Evolutionary conservation across 2,113 vertebrate genomes (phyloP).

Genomic region (Lontra canadensis): DNA sequence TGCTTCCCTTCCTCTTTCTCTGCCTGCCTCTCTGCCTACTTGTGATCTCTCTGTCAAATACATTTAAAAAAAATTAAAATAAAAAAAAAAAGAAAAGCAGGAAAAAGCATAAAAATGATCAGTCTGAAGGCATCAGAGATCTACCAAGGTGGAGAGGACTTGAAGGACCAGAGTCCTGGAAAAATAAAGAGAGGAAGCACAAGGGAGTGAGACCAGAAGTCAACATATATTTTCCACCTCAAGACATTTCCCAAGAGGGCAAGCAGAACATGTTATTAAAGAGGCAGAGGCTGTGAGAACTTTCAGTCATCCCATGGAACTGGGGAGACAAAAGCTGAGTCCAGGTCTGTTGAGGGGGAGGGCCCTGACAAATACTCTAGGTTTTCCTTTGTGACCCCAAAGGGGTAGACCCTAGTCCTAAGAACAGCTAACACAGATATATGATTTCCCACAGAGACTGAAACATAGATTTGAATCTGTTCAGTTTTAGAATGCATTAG

Average conservation of each 20-base stretch:
- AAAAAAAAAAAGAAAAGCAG: neutral
- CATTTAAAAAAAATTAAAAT: too few relatives aligned
- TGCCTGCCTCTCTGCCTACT: too few relatives aligned
- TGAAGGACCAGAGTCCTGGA: neutral
- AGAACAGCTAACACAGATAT: neutral
- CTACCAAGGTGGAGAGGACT: neutral
- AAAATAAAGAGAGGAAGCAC: neutral
- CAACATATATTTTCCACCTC: neutral
- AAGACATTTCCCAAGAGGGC: neutral
- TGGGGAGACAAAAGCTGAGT: neutral
- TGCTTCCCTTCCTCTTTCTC: too few relatives aligned
- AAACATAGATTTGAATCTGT: neutral
- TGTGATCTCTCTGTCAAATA: too few relatives aligned
- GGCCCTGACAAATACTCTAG: neutral
- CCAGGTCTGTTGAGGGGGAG: neutral
- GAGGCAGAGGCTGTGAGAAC: neutral
- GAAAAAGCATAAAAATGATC: neutral
- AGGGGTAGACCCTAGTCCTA: neutral
- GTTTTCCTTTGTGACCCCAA: neutral
- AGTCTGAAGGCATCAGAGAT: neutral
- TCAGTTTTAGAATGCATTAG: neutral
- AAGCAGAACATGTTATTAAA: neutral
- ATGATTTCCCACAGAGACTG: neutral
- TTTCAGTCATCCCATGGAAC: neutral
- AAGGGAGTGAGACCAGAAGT: neutral